Base-by-base conservation (phyloP, 2,113 vertebrate species). In the Semnornis frantzii region DNA sequence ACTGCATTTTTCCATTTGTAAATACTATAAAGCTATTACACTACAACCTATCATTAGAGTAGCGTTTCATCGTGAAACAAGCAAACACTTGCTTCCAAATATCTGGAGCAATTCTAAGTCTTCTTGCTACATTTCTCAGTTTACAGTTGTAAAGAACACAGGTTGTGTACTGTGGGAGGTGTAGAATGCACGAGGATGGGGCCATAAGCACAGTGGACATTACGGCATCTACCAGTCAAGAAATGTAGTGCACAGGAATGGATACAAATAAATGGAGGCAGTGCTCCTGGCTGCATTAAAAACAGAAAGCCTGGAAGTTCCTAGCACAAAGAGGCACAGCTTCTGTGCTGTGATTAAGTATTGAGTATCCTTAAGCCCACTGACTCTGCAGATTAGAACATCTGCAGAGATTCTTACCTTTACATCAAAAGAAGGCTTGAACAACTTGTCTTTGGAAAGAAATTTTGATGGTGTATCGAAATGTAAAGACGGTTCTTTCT, bases 381-480 rank as follows among this genome's bases (percentile, higher is more conserved):
- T 30, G 24, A 34, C 34, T 59, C 63, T 21, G 31, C 2, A 33
- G 14, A 69, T 12, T 20, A 92, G 76, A 80, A 69, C 48, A 37
- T 11, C 12, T 37, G 23, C 46, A 75, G 68, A 57, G 63, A 55
- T 54, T 4, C 58, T 95, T 92, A 99, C 99, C 98, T 99, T 98
- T 60, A 99, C 98, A 91, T 99, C 98, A 95, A 99, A 99, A 11
- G 98, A 98, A 30, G 99, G 99, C 77, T 99, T 98, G 92, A 99
- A 99, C 5, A 99, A 98, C 87, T 98, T 98, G 96, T 99, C 98
- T 97, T 98, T 98, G 83, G 98, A 99, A 85, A 99, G 98, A 92
- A 99, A 99, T 52, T 99, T 99, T 23, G 99, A 99, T 0, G 99
- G 99, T 3, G 99, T 99, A 84, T 99, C 99, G 89, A 99, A 98